Base-by-base conservation (phyloP, 2,888 invertebrate genomes). In the Epirrhoe alternata region DNA sequence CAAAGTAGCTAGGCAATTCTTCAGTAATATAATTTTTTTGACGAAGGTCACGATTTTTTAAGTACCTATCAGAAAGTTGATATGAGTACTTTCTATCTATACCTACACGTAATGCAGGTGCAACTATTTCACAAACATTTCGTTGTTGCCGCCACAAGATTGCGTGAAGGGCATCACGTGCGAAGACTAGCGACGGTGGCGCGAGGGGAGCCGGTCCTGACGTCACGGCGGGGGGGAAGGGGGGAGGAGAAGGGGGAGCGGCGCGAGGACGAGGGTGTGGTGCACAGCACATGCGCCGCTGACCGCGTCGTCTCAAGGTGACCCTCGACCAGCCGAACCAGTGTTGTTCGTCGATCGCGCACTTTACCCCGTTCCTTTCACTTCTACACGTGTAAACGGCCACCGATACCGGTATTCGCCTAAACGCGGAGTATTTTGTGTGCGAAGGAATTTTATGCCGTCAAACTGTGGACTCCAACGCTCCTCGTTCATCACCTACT, bases 221-320 rank as follows among this genome's bases (percentile, higher is more conserved):
- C 63, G 67, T 63, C 67, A 63, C 56, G 47, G 52, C 53, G 64
- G 61, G 64, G 45, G 42, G 73, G 63, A 69, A 71, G 67, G 76
- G 71, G 65, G 79, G 68, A 24, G 50, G 58, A 58, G 38, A 16
- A 72, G 70, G 61, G 70, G 66, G 72, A 62, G 70, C 71, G 69
- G 74, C 74, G 74, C 75, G 81, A 76, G 83, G 83, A 75, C 82
- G 90, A 90, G 90, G 91, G 92, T 89, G 91, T 90, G 89, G 90
- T 90, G 91, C 91, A 92, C 92, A 92, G 91, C 91, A 92, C 92
- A 92, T 92, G 92, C 92, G 91, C 90, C 81, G 81, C 80, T 79
- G 72, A 73, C 63, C 78, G 80, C 75, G 86, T 77, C 75, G 85
- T 76, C 81, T 89, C 92, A 93, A 93, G 92, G 92, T 93, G 92